These are phyloP conservation scores for Triops cancriformis DNA, from an alignment of 1,140 invertebrate genomes.

Conservation along the genomic window DNA sequence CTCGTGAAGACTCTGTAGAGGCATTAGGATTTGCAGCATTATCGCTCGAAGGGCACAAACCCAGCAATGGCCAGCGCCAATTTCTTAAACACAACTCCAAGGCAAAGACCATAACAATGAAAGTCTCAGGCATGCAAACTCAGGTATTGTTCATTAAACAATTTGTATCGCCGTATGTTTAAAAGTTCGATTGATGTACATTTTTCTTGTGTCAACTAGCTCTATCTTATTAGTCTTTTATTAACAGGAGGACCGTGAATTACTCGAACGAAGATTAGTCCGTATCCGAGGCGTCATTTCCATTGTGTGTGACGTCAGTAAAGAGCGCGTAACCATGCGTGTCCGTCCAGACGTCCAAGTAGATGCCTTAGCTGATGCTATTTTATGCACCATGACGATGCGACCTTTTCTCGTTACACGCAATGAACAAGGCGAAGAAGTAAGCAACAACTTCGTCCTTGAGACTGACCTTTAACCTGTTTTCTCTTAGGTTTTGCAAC, in stretches of 20 bases:
- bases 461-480: background rate
- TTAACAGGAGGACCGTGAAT: conserved; percentile 32
- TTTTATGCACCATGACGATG: conserved; percentile 28
- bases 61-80: conserved; percentile 12
- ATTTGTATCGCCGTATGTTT: no score
- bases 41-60: conserved; percentile 12
- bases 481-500: conserved; percentile 17
- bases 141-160: no score
- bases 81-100: conserved; percentile 30
- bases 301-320: conserved; percentile 33
- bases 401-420: conserved; percentile 29
- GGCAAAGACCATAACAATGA: conserved; percentile 31
- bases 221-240: conserved; percentile 1
- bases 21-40: conserved; percentile 16
- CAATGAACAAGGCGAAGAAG: conserved; percentile 30
- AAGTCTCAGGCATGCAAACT: conserved; percentile 30
- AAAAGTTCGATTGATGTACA: no score
- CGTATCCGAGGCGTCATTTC: conserved; percentile 33
- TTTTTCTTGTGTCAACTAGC: no score
- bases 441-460: background rate
- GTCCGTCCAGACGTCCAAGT: conserved; percentile 31
- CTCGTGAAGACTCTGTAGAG: conserved; percentile 30
- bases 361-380: conserved; percentile 31
- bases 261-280: conserved; percentile 32
- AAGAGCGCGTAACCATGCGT: conserved; percentile 31